Conservation (phyloP, 2,113 vertebrate species). For the Deroptyus accipitrinus region DNA sequence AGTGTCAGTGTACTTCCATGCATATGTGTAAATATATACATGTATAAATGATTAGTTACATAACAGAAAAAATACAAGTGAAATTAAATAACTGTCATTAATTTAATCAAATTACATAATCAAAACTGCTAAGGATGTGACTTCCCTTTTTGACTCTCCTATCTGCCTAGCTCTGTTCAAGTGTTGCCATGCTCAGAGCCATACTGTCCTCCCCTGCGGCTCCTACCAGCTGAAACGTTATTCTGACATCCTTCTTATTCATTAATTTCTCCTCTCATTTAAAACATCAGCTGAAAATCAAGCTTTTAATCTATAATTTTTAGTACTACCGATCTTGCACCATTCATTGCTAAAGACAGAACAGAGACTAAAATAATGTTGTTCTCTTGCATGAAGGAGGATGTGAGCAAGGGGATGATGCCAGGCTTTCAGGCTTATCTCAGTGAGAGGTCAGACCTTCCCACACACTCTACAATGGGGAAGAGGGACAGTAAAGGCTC, state of each 20-base stretch:
- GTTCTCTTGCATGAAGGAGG: not conserved
- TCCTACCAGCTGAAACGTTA: not conserved
- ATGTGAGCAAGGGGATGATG: not conserved
- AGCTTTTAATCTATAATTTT: not conserved
- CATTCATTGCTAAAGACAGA: not conserved
- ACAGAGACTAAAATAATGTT: not conserved
- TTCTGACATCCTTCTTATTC: not conserved
- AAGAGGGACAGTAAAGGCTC: not conserved
- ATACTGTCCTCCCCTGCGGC: not conserved
- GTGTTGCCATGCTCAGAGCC: not conserved
- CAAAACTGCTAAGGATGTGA: not conserved
- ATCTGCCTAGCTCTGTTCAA: not conserved
- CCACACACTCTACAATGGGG: not conserved
- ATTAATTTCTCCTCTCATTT: not conserved
- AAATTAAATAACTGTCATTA: not conserved
- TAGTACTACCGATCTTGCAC: not conserved
- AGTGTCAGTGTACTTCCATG: not conserved
- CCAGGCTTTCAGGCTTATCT: not conserved
- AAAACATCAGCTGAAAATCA: not conserved
- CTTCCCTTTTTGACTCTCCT: not conserved
- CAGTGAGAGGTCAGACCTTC: not conserved
- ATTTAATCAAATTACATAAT: not conserved
- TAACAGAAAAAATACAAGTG: not conserved
- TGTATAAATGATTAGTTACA: not conserved
- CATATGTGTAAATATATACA: not conserved